Evolutionary conservation across 1,140 invertebrate species (phyloP), one percentile per base, ranked within the genome.

Genomic region (Pseudomyrmex dendroicus): DNA sequence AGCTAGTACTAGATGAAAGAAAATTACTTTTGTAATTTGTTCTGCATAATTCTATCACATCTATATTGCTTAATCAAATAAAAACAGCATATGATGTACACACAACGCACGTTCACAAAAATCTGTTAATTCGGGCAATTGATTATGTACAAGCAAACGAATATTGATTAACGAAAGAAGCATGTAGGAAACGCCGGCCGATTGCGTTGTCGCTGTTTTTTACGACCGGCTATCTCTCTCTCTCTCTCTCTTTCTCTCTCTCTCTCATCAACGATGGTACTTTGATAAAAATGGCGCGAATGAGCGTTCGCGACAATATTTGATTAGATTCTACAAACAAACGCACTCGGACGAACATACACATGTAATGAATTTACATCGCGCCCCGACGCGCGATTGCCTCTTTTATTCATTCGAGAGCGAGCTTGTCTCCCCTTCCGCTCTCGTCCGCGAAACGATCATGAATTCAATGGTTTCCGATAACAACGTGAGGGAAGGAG

Each of bases 381-480:
- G 64, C 76, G 54, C 66, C 76, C 66, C 44, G 15, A 46, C 76
- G n/a, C 66, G 20, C 66, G 76, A 80, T 80, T 72, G 76, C 76
- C 66, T 70, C 66, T 80, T 80, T 80, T 80, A 80, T 80, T 50
- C 76, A 80, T 80, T 59, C 54, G 66, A 59, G 66, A 61, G 66
- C 46, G 46, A 66, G 66, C 66, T 80, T 70, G 76, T 61, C 15
- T 56, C 22, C 50, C 10, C 44, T 66, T 46, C 76, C 25, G n/a
- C 48, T 12, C 66, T 67, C 66, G 20, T 2, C 76, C 66, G 76
- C 22, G 56, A 80, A 80, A 80, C 76, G 76, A 80, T 72, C 76
- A 80, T 80, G 66, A 80, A 80, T 80, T 80, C 76, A 80, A 80
- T 72, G 76, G 76, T 80, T 80, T 80, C 66, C 76, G 76, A 80